Evolutionary conservation across 2,113 vertebrate genomes (phyloP).

Genomic region (Leucoraja erinaceus): DNA sequence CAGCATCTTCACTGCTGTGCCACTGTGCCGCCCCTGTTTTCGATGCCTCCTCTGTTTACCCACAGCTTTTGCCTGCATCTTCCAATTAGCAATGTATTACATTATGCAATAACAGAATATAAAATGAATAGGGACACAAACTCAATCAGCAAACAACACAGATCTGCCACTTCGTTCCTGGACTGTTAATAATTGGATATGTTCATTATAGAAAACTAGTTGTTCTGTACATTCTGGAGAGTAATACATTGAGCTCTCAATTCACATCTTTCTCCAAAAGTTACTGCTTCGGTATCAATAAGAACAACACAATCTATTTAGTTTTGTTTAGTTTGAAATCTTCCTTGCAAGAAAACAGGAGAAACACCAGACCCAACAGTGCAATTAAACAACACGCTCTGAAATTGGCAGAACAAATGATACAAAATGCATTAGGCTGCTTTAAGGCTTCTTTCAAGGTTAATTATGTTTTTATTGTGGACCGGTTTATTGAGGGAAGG

Average conservation of each 20-base stretch:
- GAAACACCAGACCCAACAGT: neutral
- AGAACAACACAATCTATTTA: neutral
- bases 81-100: neutral
- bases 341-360: neutral
- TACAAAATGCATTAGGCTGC: neutral
- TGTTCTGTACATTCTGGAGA: neutral
- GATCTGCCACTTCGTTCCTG: neutral
- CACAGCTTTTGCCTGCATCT: neutral
- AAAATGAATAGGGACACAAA: neutral
- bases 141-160: neutral
- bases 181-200: neutral
- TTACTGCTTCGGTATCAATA: neutral
- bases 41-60: neutral
- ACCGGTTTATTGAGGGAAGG: neutral
- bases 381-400: neutral
- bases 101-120: neutral
- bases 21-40: too few relatives aligned
- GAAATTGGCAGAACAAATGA: neutral
- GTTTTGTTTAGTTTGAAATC: neutral
- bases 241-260: neutral
- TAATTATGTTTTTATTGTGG: neutral
- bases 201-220: neutral
- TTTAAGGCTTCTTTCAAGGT: neutral
- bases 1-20: too few relatives aligned
- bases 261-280: neutral